Evolutionary conservation across 2,888 invertebrate genomes (phyloP).

Genomic region (Mantis religiosa): DNA sequence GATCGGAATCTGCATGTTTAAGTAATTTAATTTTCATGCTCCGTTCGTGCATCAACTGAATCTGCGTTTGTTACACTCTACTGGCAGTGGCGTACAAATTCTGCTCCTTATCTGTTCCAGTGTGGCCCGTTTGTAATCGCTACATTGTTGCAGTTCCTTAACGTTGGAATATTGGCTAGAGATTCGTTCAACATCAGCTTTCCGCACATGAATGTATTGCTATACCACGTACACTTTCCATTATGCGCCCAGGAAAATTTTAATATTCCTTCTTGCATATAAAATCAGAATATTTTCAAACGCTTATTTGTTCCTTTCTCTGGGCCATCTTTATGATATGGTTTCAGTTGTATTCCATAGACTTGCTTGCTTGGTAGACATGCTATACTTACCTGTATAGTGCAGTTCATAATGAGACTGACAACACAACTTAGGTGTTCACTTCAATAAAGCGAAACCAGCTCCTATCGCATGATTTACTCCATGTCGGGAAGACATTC

Average conservation of each 20-base stretch:
- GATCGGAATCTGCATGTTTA: neutral
- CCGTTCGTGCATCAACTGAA: neutral
- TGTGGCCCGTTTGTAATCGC: neutral
- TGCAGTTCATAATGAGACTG: no score
- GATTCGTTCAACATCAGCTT: neutral
- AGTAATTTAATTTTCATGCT: neutral
- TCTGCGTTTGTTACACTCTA: neutral
- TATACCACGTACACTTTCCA: neutral
- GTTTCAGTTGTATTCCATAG: no score
- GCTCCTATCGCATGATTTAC: no score
- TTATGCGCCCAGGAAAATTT: neutral
- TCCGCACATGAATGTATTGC: neutral
- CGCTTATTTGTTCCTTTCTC: neutral
- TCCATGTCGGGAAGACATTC: no score
- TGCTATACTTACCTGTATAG: no score
- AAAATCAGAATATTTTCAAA: neutral
- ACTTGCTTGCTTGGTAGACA: no score
- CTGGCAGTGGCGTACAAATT: neutral
- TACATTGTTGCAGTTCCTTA: neutral
- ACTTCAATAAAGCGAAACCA: no score
- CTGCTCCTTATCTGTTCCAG: neutral
- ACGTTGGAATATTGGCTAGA: neutral
- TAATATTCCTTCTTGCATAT: neutral
- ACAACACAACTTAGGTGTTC: no score
- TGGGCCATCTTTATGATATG: neutral